Evolutionary conservation across 2,888 invertebrate species (phyloP).

Genomic region (Unio delphinus): DNA sequence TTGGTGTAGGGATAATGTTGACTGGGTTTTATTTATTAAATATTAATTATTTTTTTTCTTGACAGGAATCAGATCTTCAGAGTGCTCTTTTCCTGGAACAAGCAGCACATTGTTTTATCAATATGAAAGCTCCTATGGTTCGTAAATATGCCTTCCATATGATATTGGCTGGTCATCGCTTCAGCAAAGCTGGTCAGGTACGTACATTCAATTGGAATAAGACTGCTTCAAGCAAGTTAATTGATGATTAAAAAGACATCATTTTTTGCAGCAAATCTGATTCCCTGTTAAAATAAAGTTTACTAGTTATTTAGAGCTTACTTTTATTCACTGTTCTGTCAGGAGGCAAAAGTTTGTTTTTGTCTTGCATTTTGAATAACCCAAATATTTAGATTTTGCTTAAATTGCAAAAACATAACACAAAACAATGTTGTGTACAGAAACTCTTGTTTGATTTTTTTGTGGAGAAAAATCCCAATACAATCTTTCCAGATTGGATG

Average conservation of each 20-base stretch:
- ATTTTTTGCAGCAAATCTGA: no score
- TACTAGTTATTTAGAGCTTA: no score
- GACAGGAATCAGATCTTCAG: conserved; percentile 90
- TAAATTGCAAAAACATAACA: not conserved
- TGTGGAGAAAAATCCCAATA: no score
- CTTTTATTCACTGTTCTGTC: no score
- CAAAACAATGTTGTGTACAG: not conserved
- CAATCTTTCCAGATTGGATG: no score
- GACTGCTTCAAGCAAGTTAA: no score
- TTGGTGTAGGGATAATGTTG: no score
- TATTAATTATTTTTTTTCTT: conserved; percentile 1
- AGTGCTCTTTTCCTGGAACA: conserved; percentile 95
- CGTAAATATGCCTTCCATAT: conserved; percentile 97
- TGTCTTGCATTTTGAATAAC: no score
- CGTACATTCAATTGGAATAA: not conserved
- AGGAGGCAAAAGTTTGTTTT: no score
- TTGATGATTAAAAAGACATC: not conserved
- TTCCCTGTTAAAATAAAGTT: no score
- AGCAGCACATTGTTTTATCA: conserved; percentile 92
- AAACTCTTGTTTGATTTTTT: no score
- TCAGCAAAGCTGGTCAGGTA: conserved; percentile 89
- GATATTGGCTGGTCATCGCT: conserved; percentile 95
- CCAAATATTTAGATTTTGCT: not conserved
- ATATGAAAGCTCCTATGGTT: conserved; percentile 80
- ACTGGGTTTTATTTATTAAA: no score